phyloP scores from a whole-genome alignment of 2,113 vertebrate species.

The Ptilorrhoa leucosticta region DNA sequence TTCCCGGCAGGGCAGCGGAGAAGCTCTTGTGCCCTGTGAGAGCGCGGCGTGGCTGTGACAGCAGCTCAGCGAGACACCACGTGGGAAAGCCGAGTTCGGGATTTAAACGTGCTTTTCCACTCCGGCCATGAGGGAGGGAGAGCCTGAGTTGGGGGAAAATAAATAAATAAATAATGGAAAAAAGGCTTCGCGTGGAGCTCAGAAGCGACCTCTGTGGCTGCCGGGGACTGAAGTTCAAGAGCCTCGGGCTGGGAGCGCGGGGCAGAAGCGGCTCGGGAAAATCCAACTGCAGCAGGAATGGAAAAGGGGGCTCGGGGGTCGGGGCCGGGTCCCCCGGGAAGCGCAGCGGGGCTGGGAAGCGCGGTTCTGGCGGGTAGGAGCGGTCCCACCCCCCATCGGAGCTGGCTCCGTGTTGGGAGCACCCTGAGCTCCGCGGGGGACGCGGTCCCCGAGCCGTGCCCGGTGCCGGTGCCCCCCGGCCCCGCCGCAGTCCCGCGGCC shows the following conservation, averaged over 20 bases:
- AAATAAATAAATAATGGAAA: background rate
- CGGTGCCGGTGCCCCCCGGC: background rate
- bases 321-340: background rate
- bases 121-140: background rate
- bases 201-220: conserved; percentile 6
- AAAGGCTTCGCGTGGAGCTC: background rate
- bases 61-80: background rate
- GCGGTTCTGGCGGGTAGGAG: background rate
- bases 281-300: background rate
- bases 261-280: background rate
- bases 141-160: background rate
- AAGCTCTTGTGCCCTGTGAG: background rate
- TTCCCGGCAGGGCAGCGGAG: background rate
- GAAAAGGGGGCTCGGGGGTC: background rate
- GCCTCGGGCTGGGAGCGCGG: background rate
- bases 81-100: background rate
- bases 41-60: background rate
- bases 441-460: background rate
- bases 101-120: background rate
- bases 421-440: background rate
- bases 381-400: background rate
- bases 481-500: background rate
- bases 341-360: background rate
- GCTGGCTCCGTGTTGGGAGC: background rate
- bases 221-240: background rate